These are phyloP conservation scores for Formica selysi DNA, from an alignment of 1,140 invertebrate species.

Conservation along the genomic window DNA sequence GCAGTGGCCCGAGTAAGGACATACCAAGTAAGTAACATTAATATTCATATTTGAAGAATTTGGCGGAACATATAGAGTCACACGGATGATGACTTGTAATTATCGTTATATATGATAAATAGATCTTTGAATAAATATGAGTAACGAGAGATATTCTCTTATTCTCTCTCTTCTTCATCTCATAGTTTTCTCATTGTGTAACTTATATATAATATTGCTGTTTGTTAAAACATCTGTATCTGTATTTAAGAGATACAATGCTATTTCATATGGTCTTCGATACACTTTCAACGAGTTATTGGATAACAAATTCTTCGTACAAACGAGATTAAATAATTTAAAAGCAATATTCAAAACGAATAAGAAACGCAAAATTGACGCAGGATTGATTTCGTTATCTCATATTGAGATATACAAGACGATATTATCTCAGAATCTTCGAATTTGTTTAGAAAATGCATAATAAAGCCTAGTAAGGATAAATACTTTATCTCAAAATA, in stretches of 20 bases:
- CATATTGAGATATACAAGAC: not conserved
- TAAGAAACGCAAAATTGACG: not conserved
- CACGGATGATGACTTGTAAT: not conserved
- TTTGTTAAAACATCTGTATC: not conserved
- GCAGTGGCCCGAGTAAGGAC: constrained; percentile 83
- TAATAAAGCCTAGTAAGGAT: not conserved
- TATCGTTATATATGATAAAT: constrained; percentile 7
- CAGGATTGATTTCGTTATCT: not conserved
- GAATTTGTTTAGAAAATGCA: not conserved
- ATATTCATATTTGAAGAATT: constrained; percentile 15
- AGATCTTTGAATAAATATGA: not conserved
- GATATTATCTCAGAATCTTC: not conserved
- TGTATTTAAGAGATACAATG: not conserved
- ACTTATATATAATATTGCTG: not conserved
- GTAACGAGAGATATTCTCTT: no score
- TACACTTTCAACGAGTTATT: not conserved
- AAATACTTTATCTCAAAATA: not conserved
- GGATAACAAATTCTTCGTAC: not conserved
- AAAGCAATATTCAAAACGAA: not conserved
- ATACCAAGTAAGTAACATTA: constrained; percentile 81
- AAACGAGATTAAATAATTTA: not conserved
- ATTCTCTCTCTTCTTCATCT: no score
- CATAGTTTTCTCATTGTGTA: not conserved
- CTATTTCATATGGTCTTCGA: not conserved
- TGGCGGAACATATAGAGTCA: constrained; percentile 13